Evolutionary conservation across 1,140 invertebrate species (phyloP), one percentile per base, ranked within the genome.

Genomic region (Papilio polyxenes): DNA sequence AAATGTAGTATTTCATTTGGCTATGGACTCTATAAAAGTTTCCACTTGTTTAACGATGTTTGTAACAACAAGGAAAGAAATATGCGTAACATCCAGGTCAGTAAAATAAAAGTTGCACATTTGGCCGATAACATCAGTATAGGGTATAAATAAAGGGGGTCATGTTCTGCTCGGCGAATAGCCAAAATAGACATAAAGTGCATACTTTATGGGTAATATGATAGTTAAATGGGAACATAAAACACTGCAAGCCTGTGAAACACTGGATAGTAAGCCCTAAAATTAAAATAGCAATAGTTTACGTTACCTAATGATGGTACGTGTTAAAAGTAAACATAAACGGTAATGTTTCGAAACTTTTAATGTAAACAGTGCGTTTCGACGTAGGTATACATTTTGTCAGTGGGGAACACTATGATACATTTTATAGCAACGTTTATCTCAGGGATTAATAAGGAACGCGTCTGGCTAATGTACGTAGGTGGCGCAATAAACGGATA

Each of bases 351-450:
- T 56, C 75, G 48, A 77, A 77, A 77, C 49, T 77, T 77, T 77
- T 77, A 77, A 77, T 77, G 10, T 77, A 77, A 77, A 77, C 75
- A 77, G n/a, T 51, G 23, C 11, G 40, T 76, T 76, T 23, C 75
- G 20, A 76, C 48, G 49, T 51, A 77, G 9, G 17, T 77, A 77
- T 31, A 77, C 23, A 77, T 48, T 31, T 49, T 9, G 48, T 3
- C 10, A 11, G 75, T 77, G 4, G 44, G 75, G 75, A 56, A 77
- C 49, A 77, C 48, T 53, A 77, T 77, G 48, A 53, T 31, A 53
- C 75, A 49, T 77, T 77, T 77, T 77, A 77, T 37, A 49, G 75
- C 20, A 23, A 75, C 81, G 83, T 84, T 83, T 84, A 83, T 86
- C 81, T 81, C 62, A 48, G 44, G 7, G 44, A 78, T 83, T 81